phyloP scores from a whole-genome alignment of 2,888 invertebrate genomes.

The Zhuqinia jingwanae region DNA sequence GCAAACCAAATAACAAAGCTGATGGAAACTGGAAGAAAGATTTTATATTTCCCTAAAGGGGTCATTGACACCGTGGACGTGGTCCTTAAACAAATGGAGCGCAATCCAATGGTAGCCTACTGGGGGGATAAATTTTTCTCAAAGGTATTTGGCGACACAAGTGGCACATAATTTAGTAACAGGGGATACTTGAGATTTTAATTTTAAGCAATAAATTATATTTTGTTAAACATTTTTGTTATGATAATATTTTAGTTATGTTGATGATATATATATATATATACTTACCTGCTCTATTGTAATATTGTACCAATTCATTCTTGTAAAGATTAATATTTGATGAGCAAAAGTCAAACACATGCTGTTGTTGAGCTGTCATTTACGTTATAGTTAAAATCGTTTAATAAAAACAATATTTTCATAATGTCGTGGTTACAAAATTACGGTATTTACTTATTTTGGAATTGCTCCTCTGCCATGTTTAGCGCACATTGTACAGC shows the following conservation, averaged over 20 bases:
- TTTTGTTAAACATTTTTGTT: conserved; percentile 4
- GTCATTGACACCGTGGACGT: conserved; percentile 60
- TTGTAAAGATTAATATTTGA: too few relatives aligned
- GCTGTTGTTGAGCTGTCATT: too few relatives aligned
- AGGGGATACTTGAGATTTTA: background rate
- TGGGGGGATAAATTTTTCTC: conserved; percentile 65
- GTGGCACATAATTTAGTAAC: conserved; percentile 44
- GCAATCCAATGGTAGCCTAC: conserved; percentile 60
- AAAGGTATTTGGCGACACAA: conserved; percentile 64
- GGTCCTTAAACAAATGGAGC: conserved; percentile 60
- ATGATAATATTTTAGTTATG: background rate
- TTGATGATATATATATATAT: background rate
- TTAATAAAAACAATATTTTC: too few relatives aligned
- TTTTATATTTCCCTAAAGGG: conserved; percentile 66
- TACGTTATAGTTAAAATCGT: too few relatives aligned
- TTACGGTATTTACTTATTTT: too few relatives aligned
- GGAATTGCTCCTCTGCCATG: too few relatives aligned
- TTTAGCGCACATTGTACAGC: too few relatives aligned
- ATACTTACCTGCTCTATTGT: too few relatives aligned
- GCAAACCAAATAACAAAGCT: conserved; percentile 38
- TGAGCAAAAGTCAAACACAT: too few relatives aligned
- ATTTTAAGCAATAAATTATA: background rate
- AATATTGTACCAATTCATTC: too few relatives aligned
- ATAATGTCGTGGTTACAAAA: too few relatives aligned
- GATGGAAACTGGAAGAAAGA: conserved; percentile 64